phyloP scores from a whole-genome alignment of 2,113 vertebrate genomes.

The Aegithalos caudatus region DNA sequence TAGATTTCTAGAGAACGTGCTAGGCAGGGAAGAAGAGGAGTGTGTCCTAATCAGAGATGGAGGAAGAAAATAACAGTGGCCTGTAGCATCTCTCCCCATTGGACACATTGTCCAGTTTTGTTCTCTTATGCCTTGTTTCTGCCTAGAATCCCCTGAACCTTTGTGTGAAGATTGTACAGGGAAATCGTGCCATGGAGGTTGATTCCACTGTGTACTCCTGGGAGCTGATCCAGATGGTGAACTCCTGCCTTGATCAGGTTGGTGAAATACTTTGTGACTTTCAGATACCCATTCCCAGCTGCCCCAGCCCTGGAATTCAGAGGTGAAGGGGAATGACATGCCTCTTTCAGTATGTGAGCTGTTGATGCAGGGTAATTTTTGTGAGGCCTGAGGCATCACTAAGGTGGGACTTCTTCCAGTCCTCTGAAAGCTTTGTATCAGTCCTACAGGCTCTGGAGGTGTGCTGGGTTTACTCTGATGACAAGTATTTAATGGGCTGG shows the following conservation, averaged over 20 bases:
- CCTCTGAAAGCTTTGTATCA: background rate
- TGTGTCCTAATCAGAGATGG: background rate
- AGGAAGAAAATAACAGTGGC: background rate
- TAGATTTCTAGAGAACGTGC: background rate
- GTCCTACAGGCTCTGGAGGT: background rate
- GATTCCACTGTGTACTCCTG: conserved; percentile 86
- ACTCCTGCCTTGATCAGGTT: conserved; percentile 91
- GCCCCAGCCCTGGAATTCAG: background rate
- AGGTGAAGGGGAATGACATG: background rate
- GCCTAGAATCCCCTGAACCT: conserved; percentile 93
- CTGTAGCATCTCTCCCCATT: background rate
- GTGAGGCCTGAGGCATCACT: background rate
- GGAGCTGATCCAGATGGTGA: conserved; percentile 88
- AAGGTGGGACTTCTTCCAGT: background rate
- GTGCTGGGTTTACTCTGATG: background rate
- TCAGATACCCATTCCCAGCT: background rate
- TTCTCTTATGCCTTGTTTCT: background rate
- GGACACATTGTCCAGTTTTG: background rate
- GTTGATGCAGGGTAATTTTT: background rate
- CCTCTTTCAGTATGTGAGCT: background rate
- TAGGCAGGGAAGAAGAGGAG: background rate
- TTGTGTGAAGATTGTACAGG: conserved; percentile 98
- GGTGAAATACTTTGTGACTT: conserved; percentile 30
- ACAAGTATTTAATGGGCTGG: background rate
- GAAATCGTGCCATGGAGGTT: conserved; percentile 94